phyloP scores from a whole-genome alignment of 1,140 invertebrate genomes.

The Meloidogyne exigua region DNA sequence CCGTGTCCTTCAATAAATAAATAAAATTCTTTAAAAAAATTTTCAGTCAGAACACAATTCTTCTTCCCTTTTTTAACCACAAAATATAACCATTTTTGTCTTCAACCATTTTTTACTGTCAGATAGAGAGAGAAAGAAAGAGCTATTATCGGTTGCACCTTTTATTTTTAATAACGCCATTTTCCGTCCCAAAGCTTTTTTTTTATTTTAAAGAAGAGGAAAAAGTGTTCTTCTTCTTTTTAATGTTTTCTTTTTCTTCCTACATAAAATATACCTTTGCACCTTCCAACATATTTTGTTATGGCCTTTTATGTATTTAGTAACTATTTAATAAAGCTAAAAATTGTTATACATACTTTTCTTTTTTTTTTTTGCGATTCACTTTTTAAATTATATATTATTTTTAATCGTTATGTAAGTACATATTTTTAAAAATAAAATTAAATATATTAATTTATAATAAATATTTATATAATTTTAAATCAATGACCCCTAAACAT shows the following conservation, averaged over 20 bases:
- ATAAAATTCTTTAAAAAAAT: not conserved
- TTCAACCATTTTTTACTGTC: not conserved
- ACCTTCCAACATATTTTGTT: not conserved
- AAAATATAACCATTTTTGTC: not conserved
- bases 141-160: not conserved
- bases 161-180: not conserved
- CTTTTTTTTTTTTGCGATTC: too few species aligned
- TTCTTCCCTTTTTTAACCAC: not conserved
- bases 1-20: conserved; percentile 2
- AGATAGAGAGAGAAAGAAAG: too few species aligned
- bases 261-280: not conserved
- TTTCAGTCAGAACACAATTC: not conserved
- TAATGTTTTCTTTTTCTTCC: not conserved
- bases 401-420: too few species aligned
- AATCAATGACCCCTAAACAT: not conserved
- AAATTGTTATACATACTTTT: too few species aligned
- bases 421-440: not conserved
- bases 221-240: not conserved
- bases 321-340: too few species aligned
- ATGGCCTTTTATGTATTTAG: too few species aligned
- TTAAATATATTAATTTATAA: not conserved
- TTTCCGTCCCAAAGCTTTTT: not conserved
- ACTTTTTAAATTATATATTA: too few species aligned
- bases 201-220: not conserved
- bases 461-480: not conserved